Conservation (phyloP, 1,140 invertebrate species). For the Drosophila baimaii region DNA sequence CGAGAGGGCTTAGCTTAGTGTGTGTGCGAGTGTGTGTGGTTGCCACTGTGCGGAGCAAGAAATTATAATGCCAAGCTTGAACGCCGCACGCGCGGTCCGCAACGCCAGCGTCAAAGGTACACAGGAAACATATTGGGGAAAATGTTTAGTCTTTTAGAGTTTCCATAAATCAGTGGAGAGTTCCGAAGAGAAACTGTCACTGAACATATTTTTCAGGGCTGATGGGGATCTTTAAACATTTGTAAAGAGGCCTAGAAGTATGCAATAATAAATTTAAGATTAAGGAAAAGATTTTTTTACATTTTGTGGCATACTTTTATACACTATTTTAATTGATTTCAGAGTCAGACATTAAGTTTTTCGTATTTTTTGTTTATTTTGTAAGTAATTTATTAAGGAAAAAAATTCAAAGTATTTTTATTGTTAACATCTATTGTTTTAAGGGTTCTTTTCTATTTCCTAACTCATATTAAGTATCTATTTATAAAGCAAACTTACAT, state of each 20-base stretch:
- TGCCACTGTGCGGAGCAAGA: slow-evolving; percentile 75
- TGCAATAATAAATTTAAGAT: neutral
- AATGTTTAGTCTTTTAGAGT: neutral
- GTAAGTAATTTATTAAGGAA: neutral
- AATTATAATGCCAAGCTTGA: slow-evolving; percentile 82
- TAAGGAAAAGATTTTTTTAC: no score
- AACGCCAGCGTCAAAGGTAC: slow-evolving; percentile 36
- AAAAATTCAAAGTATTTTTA: neutral
- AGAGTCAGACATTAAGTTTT: neutral
- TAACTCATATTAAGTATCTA: no score
- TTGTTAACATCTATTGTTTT: no score
- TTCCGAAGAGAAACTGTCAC: neutral
- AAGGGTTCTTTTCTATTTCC: no score
- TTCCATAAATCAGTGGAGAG: neutral
- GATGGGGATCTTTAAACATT: neutral
- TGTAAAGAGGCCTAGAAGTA: no score
- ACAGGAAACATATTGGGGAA: slow-evolving; percentile 46
- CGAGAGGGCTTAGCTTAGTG: slow-evolving; percentile 7
- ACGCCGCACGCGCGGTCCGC: slow-evolving; percentile 62
- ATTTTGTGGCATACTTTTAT: neutral
- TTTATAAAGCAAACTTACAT: no score
- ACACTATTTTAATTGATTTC: neutral
- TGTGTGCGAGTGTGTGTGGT: slow-evolving; percentile 30
- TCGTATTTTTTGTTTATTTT: neutral
- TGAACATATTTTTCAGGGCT: no score